Evolutionary conservation across 2,888 invertebrate species (phyloP), one percentile per base, ranked within the genome.

Genomic region (Stictocephala bisonia): DNA sequence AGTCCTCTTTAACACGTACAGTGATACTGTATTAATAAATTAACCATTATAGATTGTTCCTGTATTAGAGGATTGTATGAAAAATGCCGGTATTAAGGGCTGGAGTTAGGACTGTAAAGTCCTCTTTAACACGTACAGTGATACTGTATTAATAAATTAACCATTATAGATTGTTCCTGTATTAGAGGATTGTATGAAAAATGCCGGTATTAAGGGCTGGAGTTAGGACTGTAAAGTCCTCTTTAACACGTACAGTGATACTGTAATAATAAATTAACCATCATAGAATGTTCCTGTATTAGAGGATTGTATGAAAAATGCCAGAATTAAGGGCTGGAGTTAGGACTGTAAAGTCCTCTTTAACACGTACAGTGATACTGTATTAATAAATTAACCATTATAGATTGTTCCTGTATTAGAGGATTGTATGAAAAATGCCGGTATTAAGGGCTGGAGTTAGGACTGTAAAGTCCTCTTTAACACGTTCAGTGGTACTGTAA

Each of bases 371-470:
- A 27, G 11, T 2, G 13, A 24, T 68, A 15, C 27, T 48, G 50
- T 3, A 29, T 3, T 50, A 26, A 9, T 29, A 48, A 11, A 13
- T 66, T 13, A 18, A 35, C n/a, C n/a, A 67, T 4, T 15, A 67
- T 20, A 67, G 41, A 15, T 27, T 67, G 20, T n/a, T 24, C 41
- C 41, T 67, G 7, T 13, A 24, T 13, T 2, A 26, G 3, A 44
- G 67, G 67, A 67, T 48, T 7, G 44, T 44, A n/a, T n/a, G 1
- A 48, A 67, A 67, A 67, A 67, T 67, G 2, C 24, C 24, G 3
- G 7, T 26, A 48, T 9, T 67, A 3, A 67, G 6, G 24, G 13
- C 11, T 6, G 24, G 44, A 15, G 41, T 44, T 67, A n/a, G 24
- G 3, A 48, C 41, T 13, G 22, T n/a, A 18, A 67, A 67, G 4